These are phyloP conservation scores for Vespertilio murinus DNA, from an alignment of 2,797 vertebrate species.

Conservation along the genomic window DNA sequence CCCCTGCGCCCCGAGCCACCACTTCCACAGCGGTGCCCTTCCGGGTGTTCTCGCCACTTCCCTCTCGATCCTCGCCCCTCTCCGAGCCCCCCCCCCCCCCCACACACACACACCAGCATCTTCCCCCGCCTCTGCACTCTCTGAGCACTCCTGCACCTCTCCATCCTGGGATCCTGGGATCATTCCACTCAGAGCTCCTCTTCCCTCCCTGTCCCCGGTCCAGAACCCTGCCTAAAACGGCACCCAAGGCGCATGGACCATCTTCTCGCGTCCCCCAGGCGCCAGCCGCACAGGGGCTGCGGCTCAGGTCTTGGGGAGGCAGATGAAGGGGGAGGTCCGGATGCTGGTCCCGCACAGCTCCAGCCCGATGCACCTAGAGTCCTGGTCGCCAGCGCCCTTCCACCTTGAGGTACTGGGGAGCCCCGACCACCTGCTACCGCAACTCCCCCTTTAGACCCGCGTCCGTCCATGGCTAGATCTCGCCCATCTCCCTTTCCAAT, in stretches of 20 bases:
- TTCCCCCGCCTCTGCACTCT: too few relatives aligned
- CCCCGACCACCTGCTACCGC: not conserved
- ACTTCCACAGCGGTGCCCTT: too few relatives aligned
- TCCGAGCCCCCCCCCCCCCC: not conserved
- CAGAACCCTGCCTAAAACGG: accelerated
- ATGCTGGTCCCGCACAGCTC: accelerated
- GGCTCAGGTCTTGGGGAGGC: accelerated
- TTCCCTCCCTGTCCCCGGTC: accelerated
- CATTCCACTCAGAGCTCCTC: not conserved
- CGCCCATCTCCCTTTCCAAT: not conserved
- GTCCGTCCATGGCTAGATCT: accelerated
- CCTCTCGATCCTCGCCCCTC: not conserved
- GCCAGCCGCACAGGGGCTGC: accelerated
- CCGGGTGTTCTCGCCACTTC: not conserved
- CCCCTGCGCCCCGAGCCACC: accelerated
- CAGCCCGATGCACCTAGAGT: accelerated
- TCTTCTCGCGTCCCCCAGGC: too few relatives aligned
- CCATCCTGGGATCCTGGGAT: too few relatives aligned
- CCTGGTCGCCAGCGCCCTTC: not conserved
- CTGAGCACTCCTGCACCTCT: not conserved
- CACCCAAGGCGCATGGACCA: too few relatives aligned
- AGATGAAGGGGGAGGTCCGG: not conserved
- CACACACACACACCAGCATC: too few relatives aligned
- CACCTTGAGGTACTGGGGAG: accelerated
- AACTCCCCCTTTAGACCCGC: not conserved